Percentiles rank a stretch among this genome's conserved stretches.
These are phyloP conservation scores for Gryon sp. DNA, from an alignment of 1,140 invertebrate genomes.

Conservation along the genomic window DNA sequence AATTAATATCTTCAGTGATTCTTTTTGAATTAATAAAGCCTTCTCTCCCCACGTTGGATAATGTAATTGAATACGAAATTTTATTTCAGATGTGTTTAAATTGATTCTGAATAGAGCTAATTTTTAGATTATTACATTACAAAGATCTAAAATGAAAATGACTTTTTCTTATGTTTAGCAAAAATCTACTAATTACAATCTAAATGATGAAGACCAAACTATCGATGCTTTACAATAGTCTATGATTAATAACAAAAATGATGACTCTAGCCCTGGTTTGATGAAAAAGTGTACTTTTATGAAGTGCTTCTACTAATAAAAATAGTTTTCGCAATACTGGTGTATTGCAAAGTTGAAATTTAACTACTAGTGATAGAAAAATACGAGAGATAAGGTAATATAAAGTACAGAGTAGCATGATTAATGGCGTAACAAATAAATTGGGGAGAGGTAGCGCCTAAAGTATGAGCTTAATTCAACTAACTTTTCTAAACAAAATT, in stretches of 20 bases:
- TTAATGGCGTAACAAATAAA: conserved; percentile 4
- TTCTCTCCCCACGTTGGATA: no score
- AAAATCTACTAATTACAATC: conserved; percentile 7
- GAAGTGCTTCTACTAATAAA: conserved; percentile 27
- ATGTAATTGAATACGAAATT: no score
- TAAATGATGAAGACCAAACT: conserved; percentile 22
- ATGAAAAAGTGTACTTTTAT: conserved; percentile 43
- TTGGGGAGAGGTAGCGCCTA: conserved; percentile 60
- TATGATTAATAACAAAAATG: conserved; percentile 25
- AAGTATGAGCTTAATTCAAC: conserved; percentile 69
- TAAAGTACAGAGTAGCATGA: conserved; percentile 1
- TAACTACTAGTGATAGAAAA: conserved; percentile 25
- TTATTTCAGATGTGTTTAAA: no score
- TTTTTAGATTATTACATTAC: conserved; percentile 10
- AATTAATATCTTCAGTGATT: no score
- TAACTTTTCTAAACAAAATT: conserved; percentile 68
- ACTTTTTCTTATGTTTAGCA: no score
- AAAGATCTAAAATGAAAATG: background rate
- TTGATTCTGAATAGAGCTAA: background rate
- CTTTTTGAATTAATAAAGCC: no score
- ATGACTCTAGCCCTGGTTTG: conserved; percentile 32
- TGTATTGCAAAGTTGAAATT: conserved; percentile 14
- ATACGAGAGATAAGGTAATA: conserved; percentile 1
- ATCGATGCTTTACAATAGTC: conserved; percentile 21
- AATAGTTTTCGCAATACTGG: conserved; percentile 17